Base-by-base conservation (phyloP, 2,113 vertebrate species). In the Polypterus senegalus region DNA sequence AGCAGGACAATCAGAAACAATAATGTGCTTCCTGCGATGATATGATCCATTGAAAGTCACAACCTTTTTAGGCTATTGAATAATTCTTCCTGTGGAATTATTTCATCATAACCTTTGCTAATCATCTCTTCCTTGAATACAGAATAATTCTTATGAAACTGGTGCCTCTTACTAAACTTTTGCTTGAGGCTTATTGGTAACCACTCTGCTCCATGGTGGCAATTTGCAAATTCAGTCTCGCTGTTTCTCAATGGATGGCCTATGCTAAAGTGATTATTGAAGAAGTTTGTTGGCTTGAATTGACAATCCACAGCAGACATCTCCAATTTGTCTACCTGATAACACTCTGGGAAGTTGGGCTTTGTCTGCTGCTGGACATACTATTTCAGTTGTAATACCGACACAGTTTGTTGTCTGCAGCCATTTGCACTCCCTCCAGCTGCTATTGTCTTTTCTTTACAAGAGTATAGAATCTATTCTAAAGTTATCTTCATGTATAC, bases 191-290 rank as follows among this genome's bases (percentile, higher is more conserved):
- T 56, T 5, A 70, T 5, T 3, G 63, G 46, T 49, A 11, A 54
- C 9, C 66, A 64, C 48, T 67, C 58, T 6, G 47, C 60, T 48
- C 67, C 46, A 9, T 8, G 48, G 6, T 8, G 57, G 8, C 63
- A 61, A 9, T 67, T 59, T 5, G 66, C 61, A 58, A 67, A 65
- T 9, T 43, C 56, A 0, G 55, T 43, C 3, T 48, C 7, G 11
- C 52, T 6, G 3, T 67, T 10, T 9, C 47, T 71, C 9, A 71
- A 43, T 7, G 66, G 66, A 7, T 65, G 11, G 4, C 10, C 44
- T 51, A 71, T 57, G 5, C 54, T 53, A 10, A 65, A 68, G 27
- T 71, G 63, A 2, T 61, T 63, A 52, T 71, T 46, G 3, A 48
- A 9, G 1, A 54, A 54, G 3, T 46, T 55, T 3, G 43, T 43